Percentiles rank a stretch among this genome's conserved stretches.
These are phyloP conservation scores for Archivesica marissinica DNA, from an alignment of 1,140 invertebrate genomes.

Conservation along the genomic window DNA sequence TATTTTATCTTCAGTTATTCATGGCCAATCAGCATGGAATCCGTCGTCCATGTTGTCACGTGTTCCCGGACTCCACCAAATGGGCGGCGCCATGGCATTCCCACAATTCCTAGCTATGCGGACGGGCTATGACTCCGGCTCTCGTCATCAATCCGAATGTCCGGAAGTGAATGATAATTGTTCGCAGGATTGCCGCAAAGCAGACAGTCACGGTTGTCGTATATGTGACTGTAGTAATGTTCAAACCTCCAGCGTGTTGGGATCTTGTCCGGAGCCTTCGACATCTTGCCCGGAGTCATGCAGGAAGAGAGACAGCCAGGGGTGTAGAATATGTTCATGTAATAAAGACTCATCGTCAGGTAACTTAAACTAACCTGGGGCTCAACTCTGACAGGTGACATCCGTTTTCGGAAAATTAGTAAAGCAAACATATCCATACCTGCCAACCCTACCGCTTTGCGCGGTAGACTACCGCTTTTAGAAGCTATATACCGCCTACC, in stretches of 20 bases:
- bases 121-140: background rate
- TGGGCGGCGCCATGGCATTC: background rate
- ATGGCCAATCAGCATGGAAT: background rate
- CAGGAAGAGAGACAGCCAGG: slow-evolving; percentile 7
- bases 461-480: too few relatives aligned
- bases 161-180: background rate
- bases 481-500: too few relatives aligned
- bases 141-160: background rate
- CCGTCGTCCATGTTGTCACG: background rate
- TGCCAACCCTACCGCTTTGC: too few relatives aligned
- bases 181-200: slow-evolving; percentile 13
- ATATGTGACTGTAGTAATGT: slow-evolving; percentile 16
- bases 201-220: background rate
- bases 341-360: background rate
- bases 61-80: slow-evolving; percentile 16
- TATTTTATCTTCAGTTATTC: background rate
- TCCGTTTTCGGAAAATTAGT: too few relatives aligned
- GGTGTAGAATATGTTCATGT: slow-evolving; percentile 32
- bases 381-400: too few relatives aligned
- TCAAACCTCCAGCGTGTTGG: too few relatives aligned
- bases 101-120: slow-evolving; percentile 11
- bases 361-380: too few relatives aligned
- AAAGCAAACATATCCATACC: too few relatives aligned
- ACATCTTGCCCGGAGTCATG: background rate
- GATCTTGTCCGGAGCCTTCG: background rate